phyloP scores from a whole-genome alignment of 2,113 vertebrate genomes.

The Coturnix japonica region DNA sequence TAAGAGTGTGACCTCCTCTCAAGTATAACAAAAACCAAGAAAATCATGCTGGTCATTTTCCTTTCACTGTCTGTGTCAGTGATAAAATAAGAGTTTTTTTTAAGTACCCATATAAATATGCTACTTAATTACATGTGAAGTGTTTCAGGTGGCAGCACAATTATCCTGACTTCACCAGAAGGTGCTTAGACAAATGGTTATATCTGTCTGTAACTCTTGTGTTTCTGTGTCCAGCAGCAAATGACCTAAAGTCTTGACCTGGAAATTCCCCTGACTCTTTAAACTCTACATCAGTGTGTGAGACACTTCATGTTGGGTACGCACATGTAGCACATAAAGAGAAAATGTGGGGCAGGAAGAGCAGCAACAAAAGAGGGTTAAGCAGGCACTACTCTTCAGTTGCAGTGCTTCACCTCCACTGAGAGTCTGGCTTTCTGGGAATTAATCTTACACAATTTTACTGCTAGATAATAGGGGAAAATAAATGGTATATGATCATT shows the following conservation, averaged over 20 bases:
- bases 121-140: neutral
- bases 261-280: neutral
- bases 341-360: neutral
- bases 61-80: neutral
- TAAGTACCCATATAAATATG: neutral
- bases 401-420: neutral
- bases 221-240: neutral
- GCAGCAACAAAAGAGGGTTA: neutral
- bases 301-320: neutral
- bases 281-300: neutral
- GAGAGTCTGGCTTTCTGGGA: neutral
- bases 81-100: neutral
- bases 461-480: neutral
- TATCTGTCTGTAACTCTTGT: neutral
- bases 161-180: neutral
- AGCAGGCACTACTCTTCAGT: neutral
- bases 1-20: neutral
- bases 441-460: neutral
- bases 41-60: neutral
- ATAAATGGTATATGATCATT: neutral
- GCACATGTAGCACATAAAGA: fast-evolving
- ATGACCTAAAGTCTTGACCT: neutral
- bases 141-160: neutral
- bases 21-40: neutral
- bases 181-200: neutral